These are phyloP conservation scores for Dendroctonus ponderosae DNA, from an alignment of 1,140 invertebrate genomes.

Conservation along the genomic window DNA sequence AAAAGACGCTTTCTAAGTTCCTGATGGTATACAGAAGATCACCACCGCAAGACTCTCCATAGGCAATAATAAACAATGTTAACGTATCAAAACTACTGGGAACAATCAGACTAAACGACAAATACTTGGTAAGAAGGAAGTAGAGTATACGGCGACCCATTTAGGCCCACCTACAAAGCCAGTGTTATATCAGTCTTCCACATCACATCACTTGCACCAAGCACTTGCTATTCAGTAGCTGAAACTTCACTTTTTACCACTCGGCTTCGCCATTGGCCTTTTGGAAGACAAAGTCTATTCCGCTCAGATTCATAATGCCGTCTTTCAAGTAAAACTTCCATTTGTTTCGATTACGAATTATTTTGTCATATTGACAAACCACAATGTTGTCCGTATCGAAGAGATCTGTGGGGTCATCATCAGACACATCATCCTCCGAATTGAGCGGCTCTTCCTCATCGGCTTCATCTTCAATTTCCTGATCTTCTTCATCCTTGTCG, in stretches of 20 bases:
- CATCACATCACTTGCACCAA: too few relatives aligned
- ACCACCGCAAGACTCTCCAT: too few relatives aligned
- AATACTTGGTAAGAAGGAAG: too few relatives aligned
- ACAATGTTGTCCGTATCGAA: conserved; percentile 99
- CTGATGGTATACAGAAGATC: too few relatives aligned
- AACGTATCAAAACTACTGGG: too few relatives aligned
- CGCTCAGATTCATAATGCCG: conserved; percentile 98
- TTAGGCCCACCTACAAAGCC: not conserved
- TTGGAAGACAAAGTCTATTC: conserved; percentile 98
- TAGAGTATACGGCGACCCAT: too few relatives aligned
- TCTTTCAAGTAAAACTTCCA: conserved; percentile 99
- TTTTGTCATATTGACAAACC: conserved; percentile 99
- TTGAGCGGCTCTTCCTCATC: conserved; percentile 89
- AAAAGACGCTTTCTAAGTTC: too few relatives aligned
- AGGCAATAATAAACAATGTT: too few relatives aligned
- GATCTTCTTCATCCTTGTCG: conserved; percentile 73
- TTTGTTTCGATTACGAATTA: conserved; percentile 94
- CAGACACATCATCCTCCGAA: conserved; percentile 94
- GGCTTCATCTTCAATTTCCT: conserved; percentile 73
- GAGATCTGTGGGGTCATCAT: conserved; percentile 91
- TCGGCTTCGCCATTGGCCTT: conserved; percentile 98
- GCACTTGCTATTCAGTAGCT: not conserved
- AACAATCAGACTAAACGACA: too few relatives aligned
- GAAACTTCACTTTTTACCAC: conserved; percentile 66
- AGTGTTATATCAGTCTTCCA: conserved; percentile 37